phyloP scores from a whole-genome alignment of 2,797 vertebrate genomes.

The Sebastes hopkinsi region DNA sequence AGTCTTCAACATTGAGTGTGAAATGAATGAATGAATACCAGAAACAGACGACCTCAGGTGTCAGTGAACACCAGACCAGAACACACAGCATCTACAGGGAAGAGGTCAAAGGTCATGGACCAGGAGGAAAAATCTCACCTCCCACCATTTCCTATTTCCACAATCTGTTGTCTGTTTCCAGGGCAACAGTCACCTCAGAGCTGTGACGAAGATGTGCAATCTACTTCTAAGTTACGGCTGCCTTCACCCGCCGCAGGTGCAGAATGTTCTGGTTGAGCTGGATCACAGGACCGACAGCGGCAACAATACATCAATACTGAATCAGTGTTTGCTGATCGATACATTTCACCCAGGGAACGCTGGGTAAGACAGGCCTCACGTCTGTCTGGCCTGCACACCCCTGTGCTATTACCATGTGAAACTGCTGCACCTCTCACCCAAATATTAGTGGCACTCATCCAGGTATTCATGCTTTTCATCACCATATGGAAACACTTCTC shows the following conservation, averaged over 20 bases:
- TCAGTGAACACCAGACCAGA: too few relatives aligned
- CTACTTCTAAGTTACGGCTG: too few relatives aligned
- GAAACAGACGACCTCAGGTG: too few relatives aligned
- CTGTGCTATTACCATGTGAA: slow-evolving; percentile 62
- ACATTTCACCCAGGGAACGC: not conserved
- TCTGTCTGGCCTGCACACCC: not conserved
- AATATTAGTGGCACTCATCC: slow-evolving; percentile 79
- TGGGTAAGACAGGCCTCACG: not conserved
- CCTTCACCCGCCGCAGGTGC: not conserved
- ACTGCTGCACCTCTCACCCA: slow-evolving; percentile 73
- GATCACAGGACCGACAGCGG: not conserved
- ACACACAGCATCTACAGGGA: not conserved
- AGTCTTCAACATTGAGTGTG: too few relatives aligned
- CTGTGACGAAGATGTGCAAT: not conserved
- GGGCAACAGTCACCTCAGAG: not conserved
- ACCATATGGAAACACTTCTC: slow-evolving; percentile 81
- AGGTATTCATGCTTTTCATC: slow-evolving; percentile 77
- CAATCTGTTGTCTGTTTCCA: not conserved
- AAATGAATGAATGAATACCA: too few relatives aligned
- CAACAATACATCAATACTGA: not conserved
- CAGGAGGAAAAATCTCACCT: not conserved
- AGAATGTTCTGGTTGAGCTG: not conserved
- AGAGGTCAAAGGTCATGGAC: not conserved
- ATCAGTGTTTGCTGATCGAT: not conserved
- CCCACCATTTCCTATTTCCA: not conserved